Evolutionary conservation across 2,797 vertebrate genomes (phyloP), one percentile per base, ranked within the genome.

Genomic region (Chaetodon trifasciatus): DNA sequence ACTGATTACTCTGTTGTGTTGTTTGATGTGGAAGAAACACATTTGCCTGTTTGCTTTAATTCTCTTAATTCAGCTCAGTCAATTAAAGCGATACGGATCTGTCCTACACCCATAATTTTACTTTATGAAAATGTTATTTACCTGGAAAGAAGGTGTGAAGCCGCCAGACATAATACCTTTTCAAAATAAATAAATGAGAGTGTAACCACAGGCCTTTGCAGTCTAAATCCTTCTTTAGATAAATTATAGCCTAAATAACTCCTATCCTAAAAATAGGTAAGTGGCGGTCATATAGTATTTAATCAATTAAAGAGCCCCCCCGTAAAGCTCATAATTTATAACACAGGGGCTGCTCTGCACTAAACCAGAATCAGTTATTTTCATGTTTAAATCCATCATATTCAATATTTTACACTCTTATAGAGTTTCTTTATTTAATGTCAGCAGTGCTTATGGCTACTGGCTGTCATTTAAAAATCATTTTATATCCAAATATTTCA

Each of bases 21-120:
- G 79, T 89, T 89, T 93, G 89, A 91, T 90, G 91, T 88, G 77
- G 73, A 70, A 12, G 47, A 23, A 52, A 70, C 32, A 37, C 66
- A 47, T 60, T 76, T 63, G 58, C 35, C 35, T 78, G 61, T 81
- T 76, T 81, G 66, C 77, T 89, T 86, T 76, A 79, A 83, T 82
- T 76, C 11, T 50, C 50, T 44, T 37, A 74, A 84, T 79, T 82
- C 49, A 68, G 2, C 56, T 19, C 19, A 69, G 64, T n/a, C 71
- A 83, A 87, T 91, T 86, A 91, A 83, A 76, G 39, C 57, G 88
- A 93, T 89, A 88, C 17, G 6, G 71, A 93, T 93, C 89, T 83
- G 62, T 79, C 69, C 64, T 35, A 23, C 55, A 82, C 46, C 72
- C 64, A 74, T 83, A 82, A 88, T 88, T 88, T 82, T 17, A 65